These are phyloP conservation scores for Austrofundulus limnaeus DNA, from an alignment of 2,113 vertebrate species.

Conservation along the genomic window DNA sequence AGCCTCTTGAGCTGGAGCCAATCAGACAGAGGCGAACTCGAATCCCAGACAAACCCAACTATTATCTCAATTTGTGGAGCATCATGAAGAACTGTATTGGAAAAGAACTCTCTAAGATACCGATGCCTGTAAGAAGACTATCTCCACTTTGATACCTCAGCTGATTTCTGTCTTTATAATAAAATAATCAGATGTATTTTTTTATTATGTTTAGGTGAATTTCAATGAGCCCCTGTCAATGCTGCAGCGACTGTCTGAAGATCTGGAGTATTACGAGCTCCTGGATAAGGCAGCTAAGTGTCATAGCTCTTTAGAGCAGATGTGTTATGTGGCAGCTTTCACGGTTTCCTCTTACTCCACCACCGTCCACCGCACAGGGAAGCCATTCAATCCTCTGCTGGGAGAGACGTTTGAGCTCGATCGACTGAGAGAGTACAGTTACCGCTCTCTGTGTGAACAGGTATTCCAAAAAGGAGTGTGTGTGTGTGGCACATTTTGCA, in stretches of 20 bases:
- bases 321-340: slow-evolving; percentile 95
- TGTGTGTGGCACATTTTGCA: not conserved
- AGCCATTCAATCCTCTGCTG: slow-evolving; percentile 95
- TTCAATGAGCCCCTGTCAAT: slow-evolving; percentile 97
- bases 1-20: slow-evolving; percentile 69
- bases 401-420: slow-evolving; percentile 97
- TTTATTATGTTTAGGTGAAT: slow-evolving; percentile 82
- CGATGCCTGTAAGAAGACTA: slow-evolving; percentile 87
- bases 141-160: not conserved
- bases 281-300: slow-evolving; percentile 88
- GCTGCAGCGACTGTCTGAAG: slow-evolving; percentile 95
- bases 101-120: slow-evolving; percentile 95
- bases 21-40: slow-evolving; percentile 85
- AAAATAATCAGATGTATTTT: slow-evolving; percentile 2
- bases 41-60: slow-evolving; percentile 94
- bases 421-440: slow-evolving; percentile 87
- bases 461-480: slow-evolving; percentile 59
- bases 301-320: slow-evolving; percentile 90
- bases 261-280: slow-evolving; percentile 93
- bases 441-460: slow-evolving; percentile 95
- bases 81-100: slow-evolving; percentile 98
- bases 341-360: slow-evolving; percentile 97
- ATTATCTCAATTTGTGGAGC: slow-evolving; percentile 96
- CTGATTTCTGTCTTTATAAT: not conserved
- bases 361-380: slow-evolving; percentile 93